Evolutionary conservation across 2,888 invertebrate species (phyloP), one percentile per base, ranked within the genome.

Genomic region (Dryobota labecula): DNA sequence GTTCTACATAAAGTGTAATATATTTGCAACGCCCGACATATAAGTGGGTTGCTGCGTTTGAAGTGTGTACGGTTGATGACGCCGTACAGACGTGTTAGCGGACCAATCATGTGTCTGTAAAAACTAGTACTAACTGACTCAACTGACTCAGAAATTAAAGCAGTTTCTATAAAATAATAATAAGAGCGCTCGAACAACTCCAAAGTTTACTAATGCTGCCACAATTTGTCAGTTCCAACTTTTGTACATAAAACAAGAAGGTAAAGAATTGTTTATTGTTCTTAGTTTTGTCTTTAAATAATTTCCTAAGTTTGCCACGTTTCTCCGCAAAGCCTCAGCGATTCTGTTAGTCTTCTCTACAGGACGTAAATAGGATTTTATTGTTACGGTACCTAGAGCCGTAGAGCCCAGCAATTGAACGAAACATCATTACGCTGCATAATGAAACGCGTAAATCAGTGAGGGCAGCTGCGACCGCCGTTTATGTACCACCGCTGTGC

Each of bases 381-480:
- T 68, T 65, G 72, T 69, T 24, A 45, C 38, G 54, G 51, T 56
- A 15, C 13, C 68, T 30, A n/a, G 27, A 51, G 33, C 38, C 15
- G 41, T 45, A 49, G 60, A 61, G 51, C 47, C 20, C 27, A 20
- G 53, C 36, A 24, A 67, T 72, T 62, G 45, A 64, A 56, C 57
- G 64, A 30, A 63, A 65, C 51, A 38, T 64, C 66, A 63, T 75
- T 71, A 47, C 53, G 45, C 43, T 71, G 60, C 68, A 71, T 75
- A 81, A 83, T 83, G 69, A 75, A 81, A 81, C 47, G 24, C 66
- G 63, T 81, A 75, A 80, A 83, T 80, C 76, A 54, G 43, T 20
- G n/a, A 45, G 13, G 30, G 27, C 60, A 49, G 66, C 33, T 65
- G 54, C 45, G 49, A n/a, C 33, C 51, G 38, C 47, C 45, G 41